Evolutionary conservation across 1,140 invertebrate genomes (phyloP), one percentile per base, ranked within the genome.

Genomic region (Manduca sexta): DNA sequence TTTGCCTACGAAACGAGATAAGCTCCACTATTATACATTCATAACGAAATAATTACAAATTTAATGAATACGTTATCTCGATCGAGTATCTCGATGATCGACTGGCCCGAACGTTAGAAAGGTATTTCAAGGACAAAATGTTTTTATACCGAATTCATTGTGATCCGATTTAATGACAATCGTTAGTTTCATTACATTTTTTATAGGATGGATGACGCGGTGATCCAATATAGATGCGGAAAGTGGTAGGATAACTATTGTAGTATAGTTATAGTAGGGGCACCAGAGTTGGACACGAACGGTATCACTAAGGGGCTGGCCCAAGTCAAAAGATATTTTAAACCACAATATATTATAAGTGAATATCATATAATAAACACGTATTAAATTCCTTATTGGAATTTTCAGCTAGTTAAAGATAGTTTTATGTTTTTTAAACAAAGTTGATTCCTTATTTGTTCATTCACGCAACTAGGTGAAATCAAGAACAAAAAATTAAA

Each of bases 221-320:
- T 45, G 47, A 45, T 55, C 46, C 47, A 56, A 56, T 56, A 50
- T 56, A 50, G 46, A 49, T 45, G 38, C 45, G 42, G 52, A 55
- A 52, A 60, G 57, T 60, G 49, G 37, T 12, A 42, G 39, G 46
- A 30, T 52, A 51, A 45, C 29, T 40, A 35, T 30, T 57, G 42
- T 52, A 49, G 39, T 40, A 39, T 42, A 48, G 39, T 30, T n/a
- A 39, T 50, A 64, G 69, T 74, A 67, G 67, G 64, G 60, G 69
- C 64, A 75, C 65, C 49, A 61, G 54, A 60, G 60, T 68, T 48
- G 54, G 58, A 62, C 54, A 60, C 51, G 57, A 73, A 71, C 64
- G 61, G 67, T 74, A 73, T 71, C 67, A 67, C 50, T 70, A 53
- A 56, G 48, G 39, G n/a, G 45, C 26, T 66, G 67, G 61, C 38